These are phyloP conservation scores for Acronicta alni DNA, from an alignment of 2,888 invertebrate genomes.

Conservation along the genomic window DNA sequence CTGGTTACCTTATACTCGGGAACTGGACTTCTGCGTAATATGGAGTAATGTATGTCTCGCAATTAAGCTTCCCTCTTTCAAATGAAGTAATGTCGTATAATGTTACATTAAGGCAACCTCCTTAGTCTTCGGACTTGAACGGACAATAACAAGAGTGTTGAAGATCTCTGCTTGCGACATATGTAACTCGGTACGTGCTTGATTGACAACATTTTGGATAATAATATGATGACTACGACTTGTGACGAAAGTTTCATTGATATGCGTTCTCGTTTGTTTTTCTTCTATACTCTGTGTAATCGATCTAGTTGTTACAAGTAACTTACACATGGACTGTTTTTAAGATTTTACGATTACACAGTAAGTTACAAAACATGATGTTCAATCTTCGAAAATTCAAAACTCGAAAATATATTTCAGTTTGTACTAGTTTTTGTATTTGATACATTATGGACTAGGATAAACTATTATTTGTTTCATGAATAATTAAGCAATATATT, in stretches of 20 bases:
- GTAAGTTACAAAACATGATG: too few relatives aligned
- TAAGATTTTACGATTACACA: too few relatives aligned
- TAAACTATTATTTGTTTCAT: too few relatives aligned
- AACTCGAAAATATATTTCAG: too few relatives aligned
- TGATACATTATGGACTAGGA: too few relatives aligned
- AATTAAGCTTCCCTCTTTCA: conserved; percentile 11
- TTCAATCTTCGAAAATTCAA: too few relatives aligned
- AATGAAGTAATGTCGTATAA: conserved; percentile 36
- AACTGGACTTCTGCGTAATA: conserved; percentile 2
- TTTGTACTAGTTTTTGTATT: too few relatives aligned
- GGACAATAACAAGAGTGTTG: neutral
- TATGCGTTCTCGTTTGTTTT: neutral
- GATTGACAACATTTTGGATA: neutral
- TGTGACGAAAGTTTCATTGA: neutral
- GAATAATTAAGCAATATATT: too few relatives aligned
- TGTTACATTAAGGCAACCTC: conserved; percentile 12
- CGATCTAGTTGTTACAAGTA: neutral
- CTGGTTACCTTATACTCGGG: conserved; percentile 1
- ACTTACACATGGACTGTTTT: too few relatives aligned
- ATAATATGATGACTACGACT: neutral
- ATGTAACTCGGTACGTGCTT: neutral
- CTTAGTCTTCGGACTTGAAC: conserved; percentile 11
- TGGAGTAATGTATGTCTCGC: conserved; percentile 18
- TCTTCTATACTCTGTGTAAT: neutral
- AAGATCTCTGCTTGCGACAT: conserved; percentile 7